Percentiles rank a stretch among this genome's conserved stretches.
These are phyloP conservation scores for Aplysina aerophoba DNA, from an alignment of 37 sponge, comb jelly and placozoan species.

Conservation along the genomic window DNA sequence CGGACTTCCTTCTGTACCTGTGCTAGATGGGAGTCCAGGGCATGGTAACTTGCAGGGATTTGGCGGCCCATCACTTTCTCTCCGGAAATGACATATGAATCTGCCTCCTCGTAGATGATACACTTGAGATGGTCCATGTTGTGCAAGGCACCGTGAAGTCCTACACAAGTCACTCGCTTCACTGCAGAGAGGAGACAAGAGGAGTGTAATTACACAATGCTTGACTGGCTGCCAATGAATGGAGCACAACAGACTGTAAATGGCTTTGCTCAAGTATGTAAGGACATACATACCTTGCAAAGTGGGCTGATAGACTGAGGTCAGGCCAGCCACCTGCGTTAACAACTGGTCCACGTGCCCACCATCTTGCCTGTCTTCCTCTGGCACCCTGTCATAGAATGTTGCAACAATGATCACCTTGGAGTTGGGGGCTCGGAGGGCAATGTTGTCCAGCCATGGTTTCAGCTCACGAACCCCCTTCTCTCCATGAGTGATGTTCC, in stretches of 20 bases:
- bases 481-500: slow-evolving; percentile 76
- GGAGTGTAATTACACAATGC: not conserved
- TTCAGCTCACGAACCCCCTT: slow-evolving; percentile 82
- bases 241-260: too few relatives aligned
- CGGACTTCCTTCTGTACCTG: slow-evolving; percentile 17
- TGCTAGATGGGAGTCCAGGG: slow-evolving; percentile 27
- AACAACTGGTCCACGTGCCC: slow-evolving; percentile 30
- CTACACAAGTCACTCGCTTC: slow-evolving; percentile 18
- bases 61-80: slow-evolving; percentile 58
- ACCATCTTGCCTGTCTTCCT: slow-evolving; percentile 39
- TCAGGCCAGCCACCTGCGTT: slow-evolving; percentile 29
- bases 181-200: not conserved
- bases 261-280: too few relatives aligned
- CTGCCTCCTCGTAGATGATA: slow-evolving; percentile 57
- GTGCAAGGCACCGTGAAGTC: slow-evolving; percentile 33
- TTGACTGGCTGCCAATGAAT: too few relatives aligned
- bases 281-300: slow-evolving; percentile 1
- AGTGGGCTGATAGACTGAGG: slow-evolving; percentile 31
- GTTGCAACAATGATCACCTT: slow-evolving; percentile 89
- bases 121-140: slow-evolving; percentile 39
- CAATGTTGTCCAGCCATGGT: slow-evolving; percentile 92
- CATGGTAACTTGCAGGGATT: slow-evolving; percentile 64
- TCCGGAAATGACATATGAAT: slow-evolving; percentile 14
- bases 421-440: slow-evolving; percentile 82
- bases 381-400: slow-evolving; percentile 76